These are phyloP conservation scores for Megaustenia siamemsis DNA, from an alignment of 2,888 invertebrate species.

Conservation along the genomic window DNA sequence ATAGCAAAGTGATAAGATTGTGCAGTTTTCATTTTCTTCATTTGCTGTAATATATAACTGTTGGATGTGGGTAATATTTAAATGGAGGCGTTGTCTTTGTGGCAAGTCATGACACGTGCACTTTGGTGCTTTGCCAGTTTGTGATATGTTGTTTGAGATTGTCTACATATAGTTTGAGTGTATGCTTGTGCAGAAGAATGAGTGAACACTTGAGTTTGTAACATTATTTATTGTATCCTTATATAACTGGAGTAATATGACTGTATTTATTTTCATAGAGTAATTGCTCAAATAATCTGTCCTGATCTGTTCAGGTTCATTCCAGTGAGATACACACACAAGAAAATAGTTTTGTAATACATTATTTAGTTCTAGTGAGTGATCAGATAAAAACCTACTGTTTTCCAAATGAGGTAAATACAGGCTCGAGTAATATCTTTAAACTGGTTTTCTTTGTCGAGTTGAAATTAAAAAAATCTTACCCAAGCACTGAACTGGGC, in stretches of 20 bases:
- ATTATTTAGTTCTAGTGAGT: no score
- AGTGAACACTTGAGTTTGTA: no score
- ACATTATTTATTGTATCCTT: not conserved
- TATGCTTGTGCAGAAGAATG: not conserved
- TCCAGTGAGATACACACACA: no score
- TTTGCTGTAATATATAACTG: not conserved
- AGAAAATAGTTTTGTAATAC: no score
- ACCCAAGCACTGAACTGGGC: no score
- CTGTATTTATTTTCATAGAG: constrained; percentile 23
- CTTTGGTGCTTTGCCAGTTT: not conserved
- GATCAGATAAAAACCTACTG: no score
- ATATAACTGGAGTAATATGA: constrained; percentile 24
- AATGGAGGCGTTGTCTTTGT: not conserved
- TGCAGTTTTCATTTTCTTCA: not conserved
- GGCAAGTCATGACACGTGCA: not conserved
- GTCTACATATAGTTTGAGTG: not conserved
- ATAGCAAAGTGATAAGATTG: not conserved
- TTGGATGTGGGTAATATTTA: not conserved
- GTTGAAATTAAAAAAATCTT: no score
- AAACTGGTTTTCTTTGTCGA: no score
- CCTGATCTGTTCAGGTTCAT: no score
- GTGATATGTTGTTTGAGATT: not conserved
- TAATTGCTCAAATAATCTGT: constrained; percentile 1
- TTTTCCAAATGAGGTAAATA: no score
- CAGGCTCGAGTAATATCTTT: no score